Evolutionary conservation across 1,140 invertebrate species (phyloP), one percentile per base, ranked within the genome.

Genomic region (Drosophila baimaii): DNA sequence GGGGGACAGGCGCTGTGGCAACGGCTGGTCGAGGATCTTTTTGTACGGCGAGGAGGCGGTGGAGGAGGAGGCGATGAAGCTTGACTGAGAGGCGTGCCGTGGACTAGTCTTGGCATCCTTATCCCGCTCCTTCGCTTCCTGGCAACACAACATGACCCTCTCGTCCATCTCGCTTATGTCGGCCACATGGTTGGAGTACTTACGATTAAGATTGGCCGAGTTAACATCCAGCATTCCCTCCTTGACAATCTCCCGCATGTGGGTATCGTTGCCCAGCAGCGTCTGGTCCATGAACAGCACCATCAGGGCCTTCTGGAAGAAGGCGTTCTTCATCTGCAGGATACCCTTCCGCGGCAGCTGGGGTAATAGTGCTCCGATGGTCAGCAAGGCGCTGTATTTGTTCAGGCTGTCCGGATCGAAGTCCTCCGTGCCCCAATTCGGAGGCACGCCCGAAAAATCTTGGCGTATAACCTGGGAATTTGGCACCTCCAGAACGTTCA

Each of bases 121-220:
- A 6, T 25, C 5, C 4, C 25, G 27, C 8, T 29, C 12, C 9
- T 29, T 65, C 5, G 21, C 3, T 7, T 47, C 19, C n/a, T 44
- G 17, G 31, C n/a, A 21, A 17, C 21, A 29, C 12, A 70, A 93
- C 93, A 99, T 98, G 91, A 99, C 97, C 79, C 98, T 94, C 92
- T 99, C 98, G 91, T 99, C 98, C 93, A 99, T 98, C 93, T 99
- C 98, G 5, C 98, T 97, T 52, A 96, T 95, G 92, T 95, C 98
- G 17, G 98, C 92, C 33, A 99, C 96, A 92, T 97, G 97, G 56
- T 95, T 95, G 90, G 98, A 98, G 92, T 99, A 99, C 15, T 95
- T 93, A 91, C 95, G 97, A 78, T 97, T 97, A 39, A 99, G 93
- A 57, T 95, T 95, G 93, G 97, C 97, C 17, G 95, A 95, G 93